Evolutionary conservation across 1,140 invertebrate species (phyloP), one percentile per base, ranked within the genome.

Genomic region (Oedothorax gibbosus): DNA sequence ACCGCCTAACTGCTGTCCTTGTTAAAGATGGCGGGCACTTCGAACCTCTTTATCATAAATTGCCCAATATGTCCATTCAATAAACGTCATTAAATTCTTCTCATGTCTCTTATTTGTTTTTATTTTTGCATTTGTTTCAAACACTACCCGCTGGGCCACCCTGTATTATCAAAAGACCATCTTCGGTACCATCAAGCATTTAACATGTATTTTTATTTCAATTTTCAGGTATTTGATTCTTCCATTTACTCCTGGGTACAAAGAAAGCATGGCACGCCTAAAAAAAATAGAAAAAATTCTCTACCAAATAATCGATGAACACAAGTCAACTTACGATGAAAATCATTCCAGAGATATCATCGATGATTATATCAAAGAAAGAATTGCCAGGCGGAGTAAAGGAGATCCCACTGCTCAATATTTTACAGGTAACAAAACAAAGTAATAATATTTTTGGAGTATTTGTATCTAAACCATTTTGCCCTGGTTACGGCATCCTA

Each of bases 311-410:
- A 21, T 75, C 12, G 12, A 75, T 0, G 12, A 75, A 7, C 72
- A 75, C 18, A 64, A 77, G 51, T 5, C 6, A 9, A 65, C 57
- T 18, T 77, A 53, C 35, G 60, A 77, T 51, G 35, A 49, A n/a
- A 50, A 64, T n/a, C n/a, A 77, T n/a, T 10, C 35, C 35, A 57
- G 75, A 3, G n/a, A 77, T 51, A n/a, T 77, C 11, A 65, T 77
- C 3, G 75, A 77, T 20, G 75, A 62, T 35, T 77, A 77, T n/a
- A 12, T 77, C 11, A 64, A 77, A 53, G 75, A 77, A 77, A 20
- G 75, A 12, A n/a, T 50, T 50, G 21, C 49, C 2, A 51, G 75
- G 21, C 14, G 49, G 20, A 51, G 35, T 54, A 77, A 51, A 18
- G 60, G 60, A 10, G 75, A 77, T 65, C 35, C 60, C 12, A 51